Evolutionary conservation across 2,797 vertebrate genomes (phyloP), one percentile per base, ranked within the genome.

Genomic region (Sphenodon punctatus): DNA sequence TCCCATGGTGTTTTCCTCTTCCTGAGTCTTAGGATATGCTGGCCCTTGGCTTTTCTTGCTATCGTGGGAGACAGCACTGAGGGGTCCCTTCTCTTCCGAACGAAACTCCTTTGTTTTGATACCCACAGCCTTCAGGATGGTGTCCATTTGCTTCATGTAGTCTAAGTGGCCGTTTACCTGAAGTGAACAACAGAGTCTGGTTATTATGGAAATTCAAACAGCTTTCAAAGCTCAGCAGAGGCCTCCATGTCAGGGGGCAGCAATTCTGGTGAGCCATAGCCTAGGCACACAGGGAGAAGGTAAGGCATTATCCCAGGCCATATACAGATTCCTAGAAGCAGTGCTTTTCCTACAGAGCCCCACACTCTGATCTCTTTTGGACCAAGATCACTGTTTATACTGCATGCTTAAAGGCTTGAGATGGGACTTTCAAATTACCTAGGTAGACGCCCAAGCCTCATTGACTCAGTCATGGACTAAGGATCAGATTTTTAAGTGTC

Each of bases 121-220:
- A 45, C 98, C 98, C 39, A 99, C 97, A 1, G 98, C 96, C 86
- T 97, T 97, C 27, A 99, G 96, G 92, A 99, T 98, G 0, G 94
- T 95, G 80, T 98, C 97, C 98, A 99, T 99, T 89, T 99, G 97
- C 94, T 96, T 98, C 97, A 99, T 98, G 67, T 99, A 99, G 95
- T 99, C 99, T 94, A 99, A 92, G 93, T 99, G 98, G 65, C 99
- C 98, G 0, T 96, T 98, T 1, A 99, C 98, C 98, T 99, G 94
- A 59, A 78, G 74, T 67, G 63, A 71, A 60, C n/a, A 80, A 25
- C 2, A 7, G 53, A 34, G 72, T n/a, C 27, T 60, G 5, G 42
- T 84, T 32, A 89, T 75, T 10, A 45, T 41, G 27, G 51, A 56
- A 34, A 32, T 41, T 19, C 27, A 5, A 22, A 0, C 46, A 30